phyloP scores from a whole-genome alignment of 2,113 vertebrate genomes.

The Calidris pugnax region DNA sequence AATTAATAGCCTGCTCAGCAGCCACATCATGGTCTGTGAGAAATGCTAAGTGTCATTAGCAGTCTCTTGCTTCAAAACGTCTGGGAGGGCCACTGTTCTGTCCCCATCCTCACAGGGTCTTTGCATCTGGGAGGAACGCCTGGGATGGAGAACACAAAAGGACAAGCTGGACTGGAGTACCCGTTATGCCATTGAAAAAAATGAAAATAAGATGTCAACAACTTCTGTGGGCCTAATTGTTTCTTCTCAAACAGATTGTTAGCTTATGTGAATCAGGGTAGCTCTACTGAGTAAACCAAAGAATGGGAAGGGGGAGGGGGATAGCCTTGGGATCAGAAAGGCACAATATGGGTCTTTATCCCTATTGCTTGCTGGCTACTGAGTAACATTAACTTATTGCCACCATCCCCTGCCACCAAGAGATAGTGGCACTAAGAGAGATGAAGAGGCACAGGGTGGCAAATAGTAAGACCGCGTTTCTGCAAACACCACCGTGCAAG shows the following conservation, averaged over 20 bases:
- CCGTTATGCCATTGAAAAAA: neutral
- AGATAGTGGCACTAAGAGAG: neutral
- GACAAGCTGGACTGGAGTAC: neutral
- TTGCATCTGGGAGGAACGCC: neutral
- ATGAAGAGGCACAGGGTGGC: neutral
- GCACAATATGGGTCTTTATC: constrained; percentile 17
- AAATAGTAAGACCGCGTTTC: neutral
- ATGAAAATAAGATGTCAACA: constrained; percentile 51
- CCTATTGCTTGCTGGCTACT: constrained; percentile 3
- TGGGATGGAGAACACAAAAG: constrained; percentile 32
- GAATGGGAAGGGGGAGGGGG: neutral
- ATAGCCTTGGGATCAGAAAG: constrained; percentile 35
- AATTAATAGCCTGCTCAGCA: constrained; percentile 32
- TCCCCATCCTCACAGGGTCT: neutral
- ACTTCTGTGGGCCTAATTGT: constrained; percentile 34
- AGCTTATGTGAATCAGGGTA: constrained; percentile 40
- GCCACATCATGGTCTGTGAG: neutral
- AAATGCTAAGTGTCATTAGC: neutral
- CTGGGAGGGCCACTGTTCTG: neutral
- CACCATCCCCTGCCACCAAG: neutral
- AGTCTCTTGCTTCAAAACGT: neutral
- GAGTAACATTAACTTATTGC: constrained; percentile 18
- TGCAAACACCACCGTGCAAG: neutral
- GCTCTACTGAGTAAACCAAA: constrained; percentile 13
- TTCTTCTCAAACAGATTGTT: constrained; percentile 50